A percentile compares a stretch with the other conserved stretches of the same genome.
Evolutionary conservation across 2,113 vertebrate genomes (phyloP).

Genomic region (Microtus oregoni): DNA sequence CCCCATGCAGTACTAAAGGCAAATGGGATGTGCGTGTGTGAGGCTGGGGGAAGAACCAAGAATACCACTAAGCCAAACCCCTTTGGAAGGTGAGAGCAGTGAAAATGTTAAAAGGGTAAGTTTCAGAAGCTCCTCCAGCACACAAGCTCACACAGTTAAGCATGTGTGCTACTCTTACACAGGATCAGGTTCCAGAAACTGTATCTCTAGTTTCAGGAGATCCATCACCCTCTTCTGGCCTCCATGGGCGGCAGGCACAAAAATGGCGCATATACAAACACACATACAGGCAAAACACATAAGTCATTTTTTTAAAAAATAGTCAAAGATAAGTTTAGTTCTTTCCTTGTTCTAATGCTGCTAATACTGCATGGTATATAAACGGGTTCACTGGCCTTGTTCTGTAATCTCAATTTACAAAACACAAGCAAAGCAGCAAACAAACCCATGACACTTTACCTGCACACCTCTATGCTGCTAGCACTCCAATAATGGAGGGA

Average conservation of each 20-base stretch:
- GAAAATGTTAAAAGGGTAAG: background rate
- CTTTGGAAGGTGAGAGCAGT: slow-evolving; percentile 14
- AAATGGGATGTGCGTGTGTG: background rate
- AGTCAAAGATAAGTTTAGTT: background rate
- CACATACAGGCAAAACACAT: background rate
- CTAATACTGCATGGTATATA: background rate
- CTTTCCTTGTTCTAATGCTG: slow-evolving; percentile 26
- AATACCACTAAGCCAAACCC: background rate
- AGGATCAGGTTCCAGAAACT: background rate
- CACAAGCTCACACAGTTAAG: background rate
- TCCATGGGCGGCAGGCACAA: background rate
- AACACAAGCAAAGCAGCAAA: slow-evolving; percentile 32
- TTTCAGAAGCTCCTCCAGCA: slow-evolving; percentile 5
- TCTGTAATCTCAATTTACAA: background rate
- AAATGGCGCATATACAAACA: background rate
- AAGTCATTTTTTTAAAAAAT: background rate
- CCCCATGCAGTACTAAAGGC: background rate
- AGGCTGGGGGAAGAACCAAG: background rate
- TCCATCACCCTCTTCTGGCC: background rate
- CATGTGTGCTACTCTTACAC: background rate
- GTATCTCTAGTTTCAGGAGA: background rate
- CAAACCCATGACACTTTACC: background rate
- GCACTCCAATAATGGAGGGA: background rate
- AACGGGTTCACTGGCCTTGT: background rate
- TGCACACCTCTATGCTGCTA: background rate